phyloP scores from a whole-genome alignment of 2,888 invertebrate genomes.

The Eumerus sabulonum region DNA sequence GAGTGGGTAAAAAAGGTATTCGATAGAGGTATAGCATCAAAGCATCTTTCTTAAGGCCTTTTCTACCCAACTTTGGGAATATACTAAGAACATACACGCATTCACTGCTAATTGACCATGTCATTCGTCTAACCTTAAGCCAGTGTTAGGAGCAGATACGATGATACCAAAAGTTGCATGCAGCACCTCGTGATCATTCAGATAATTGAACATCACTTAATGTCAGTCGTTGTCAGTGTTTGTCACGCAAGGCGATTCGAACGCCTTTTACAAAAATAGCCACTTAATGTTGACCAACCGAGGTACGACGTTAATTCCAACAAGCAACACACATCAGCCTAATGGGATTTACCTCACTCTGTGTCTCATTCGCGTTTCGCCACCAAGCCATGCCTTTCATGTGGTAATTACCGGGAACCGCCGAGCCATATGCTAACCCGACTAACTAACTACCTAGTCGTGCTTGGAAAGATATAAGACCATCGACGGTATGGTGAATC shows the following conservation, averaged over 20 bases:
- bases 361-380: background rate
- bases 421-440: conserved; percentile 39
- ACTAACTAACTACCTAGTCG: background rate
- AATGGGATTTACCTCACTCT: conserved; percentile 53
- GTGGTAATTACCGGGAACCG: conserved; percentile 31
- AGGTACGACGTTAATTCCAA: conserved; percentile 47
- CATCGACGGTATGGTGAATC: conserved; percentile 20
- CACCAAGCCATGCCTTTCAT: background rate
- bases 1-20: too few relatives aligned
- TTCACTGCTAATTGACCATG: too few relatives aligned
- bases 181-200: conserved; percentile 13
- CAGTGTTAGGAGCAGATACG: too few relatives aligned
- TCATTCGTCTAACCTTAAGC: too few relatives aligned
- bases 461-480: too few relatives aligned
- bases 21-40: too few relatives aligned
- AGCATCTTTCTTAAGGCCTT: too few relatives aligned
- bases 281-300: conserved; percentile 60
- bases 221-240: conserved; percentile 21
- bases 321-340: conserved; percentile 32
- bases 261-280: conserved; percentile 53
- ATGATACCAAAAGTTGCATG: conserved; percentile 13
- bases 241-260: conserved; percentile 56
- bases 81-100: too few relatives aligned
- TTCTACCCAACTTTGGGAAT: too few relatives aligned
- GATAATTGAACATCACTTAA: conserved; percentile 43